These are phyloP conservation scores for Ferdinandea cuprea DNA, from an alignment of 2,888 invertebrate species.

Conservation along the genomic window DNA sequence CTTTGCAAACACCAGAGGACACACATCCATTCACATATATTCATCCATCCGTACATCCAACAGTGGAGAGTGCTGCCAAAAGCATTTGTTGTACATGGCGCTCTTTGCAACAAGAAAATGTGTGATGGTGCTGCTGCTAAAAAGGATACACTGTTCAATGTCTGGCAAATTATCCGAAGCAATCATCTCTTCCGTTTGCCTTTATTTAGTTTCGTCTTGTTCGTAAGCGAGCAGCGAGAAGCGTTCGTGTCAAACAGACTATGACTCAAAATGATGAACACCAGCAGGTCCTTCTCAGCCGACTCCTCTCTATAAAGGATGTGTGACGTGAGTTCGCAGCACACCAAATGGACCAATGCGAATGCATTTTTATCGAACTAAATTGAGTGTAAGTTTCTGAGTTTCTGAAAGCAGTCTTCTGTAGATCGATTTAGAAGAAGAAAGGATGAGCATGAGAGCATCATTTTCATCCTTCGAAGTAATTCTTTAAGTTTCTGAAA, in stretches of 20 bases:
- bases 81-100: conserved; percentile 33
- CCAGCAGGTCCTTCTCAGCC: not conserved
- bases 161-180: conserved; percentile 71
- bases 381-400: conserved; percentile 59
- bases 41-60: not conserved
- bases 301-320: conserved; percentile 25
- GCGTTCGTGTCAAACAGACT: conserved; percentile 67
- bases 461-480: too few relatives aligned
- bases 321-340: conserved; percentile 44
- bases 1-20: conserved; percentile 57
- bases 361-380: conserved; percentile 49
- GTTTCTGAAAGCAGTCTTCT: conserved; percentile 25
- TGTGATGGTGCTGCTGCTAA: too few relatives aligned
- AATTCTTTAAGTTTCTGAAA: conserved; percentile 54
- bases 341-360: conserved; percentile 59
- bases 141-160: conserved; percentile 68
- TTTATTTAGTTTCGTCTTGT: conserved; percentile 9
- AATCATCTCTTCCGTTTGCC: conserved; percentile 61
- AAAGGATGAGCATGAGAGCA: conserved; percentile 16
- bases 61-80: conserved; percentile 32
- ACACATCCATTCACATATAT: conserved; percentile 24
- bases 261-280: conserved; percentile 58
- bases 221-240: conserved; percentile 11
- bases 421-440: conserved; percentile 11
- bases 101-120: conserved; percentile 3